Evolutionary conservation across 2,888 invertebrate genomes (phyloP), one percentile per base, ranked within the genome.

Genomic region (Hanleya hanleyi): DNA sequence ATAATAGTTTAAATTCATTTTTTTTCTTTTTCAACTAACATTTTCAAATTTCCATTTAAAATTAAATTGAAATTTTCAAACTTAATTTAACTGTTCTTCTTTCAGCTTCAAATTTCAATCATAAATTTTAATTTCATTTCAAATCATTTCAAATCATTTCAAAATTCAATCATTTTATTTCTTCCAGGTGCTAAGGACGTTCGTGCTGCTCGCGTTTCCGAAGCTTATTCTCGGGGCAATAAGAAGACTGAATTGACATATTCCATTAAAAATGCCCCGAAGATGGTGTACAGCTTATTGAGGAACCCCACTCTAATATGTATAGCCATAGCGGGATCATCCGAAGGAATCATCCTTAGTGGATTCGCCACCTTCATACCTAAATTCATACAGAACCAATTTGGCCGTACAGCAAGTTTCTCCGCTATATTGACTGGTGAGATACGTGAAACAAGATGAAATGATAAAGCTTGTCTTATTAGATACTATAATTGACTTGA

Each of bases 321-420:
- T 77, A 94, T 95, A 88, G 94, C 93, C 49, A 88, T 93, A 6
- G 93, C 94, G 35, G 93, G 92, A 0, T 92, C 94, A 29, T 94
- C 94, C 81, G 94, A 94, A 38, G 82, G 84, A 77, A 92, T 94
- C 61, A 87, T 91, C 41, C 90, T 81, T 47, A 86, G 86, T 57
- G 94, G 94, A 0, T 94, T 94, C 82, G 93, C 94, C 85, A 95
- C 94, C 15, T 95, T 94, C 86, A 91, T 94, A 81, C 93, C 94
- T 9, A 95, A 95, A 86, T 94, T 95, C 87, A 92, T 95, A 85
- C 95, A 95, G 90, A 94, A 94, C 9, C 94, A 95, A 86, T 95
- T 94, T 86, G 92, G 93, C 77, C 93, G 93, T 75, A 92, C 93
- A 0, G 92, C 96, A 0, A 94, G 93, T 12, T 92, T 92, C 70